A percentile compares a stretch with the other conserved stretches of the same genome.
Evolutionary conservation across 2,113 vertebrate species (phyloP).

Genomic region (Hystrix brachyura): DNA sequence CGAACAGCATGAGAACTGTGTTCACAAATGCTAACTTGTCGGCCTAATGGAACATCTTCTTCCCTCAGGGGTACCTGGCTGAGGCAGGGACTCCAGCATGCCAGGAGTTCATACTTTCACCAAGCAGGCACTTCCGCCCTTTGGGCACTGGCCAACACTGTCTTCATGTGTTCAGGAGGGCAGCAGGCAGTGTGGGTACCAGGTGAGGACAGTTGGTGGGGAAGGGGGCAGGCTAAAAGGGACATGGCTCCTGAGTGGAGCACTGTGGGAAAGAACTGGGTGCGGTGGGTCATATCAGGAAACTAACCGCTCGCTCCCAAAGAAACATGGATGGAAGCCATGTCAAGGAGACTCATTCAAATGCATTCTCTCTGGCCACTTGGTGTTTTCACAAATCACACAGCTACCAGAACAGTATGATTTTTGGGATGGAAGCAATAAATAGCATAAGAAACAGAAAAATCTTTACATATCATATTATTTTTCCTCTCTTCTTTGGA

Average conservation of each 20-base stretch:
- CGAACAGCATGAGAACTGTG: background rate
- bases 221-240: background rate
- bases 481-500: background rate
- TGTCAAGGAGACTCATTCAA: rapidly evolving
- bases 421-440: background rate
- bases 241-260: background rate
- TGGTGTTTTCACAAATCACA: background rate
- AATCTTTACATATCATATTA: background rate
- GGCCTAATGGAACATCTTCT: background rate
- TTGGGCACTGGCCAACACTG: background rate
- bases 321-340: background rate
- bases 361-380: background rate
- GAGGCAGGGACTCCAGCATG: background rate
- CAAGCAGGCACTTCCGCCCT: background rate
- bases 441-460: background rate
- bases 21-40: slow-evolving; percentile 45
- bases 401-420: rapidly evolving
- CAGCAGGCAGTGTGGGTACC: background rate
- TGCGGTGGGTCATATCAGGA: background rate
- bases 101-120: background rate
- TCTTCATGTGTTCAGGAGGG: background rate
- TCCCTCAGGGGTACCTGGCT: slow-evolving; percentile 13
- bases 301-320: background rate
- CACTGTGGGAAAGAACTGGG: background rate
- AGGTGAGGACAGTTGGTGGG: background rate